Base-by-base conservation (phyloP, 2,888 invertebrate genomes). In the Nymphalis polychloros region DNA sequence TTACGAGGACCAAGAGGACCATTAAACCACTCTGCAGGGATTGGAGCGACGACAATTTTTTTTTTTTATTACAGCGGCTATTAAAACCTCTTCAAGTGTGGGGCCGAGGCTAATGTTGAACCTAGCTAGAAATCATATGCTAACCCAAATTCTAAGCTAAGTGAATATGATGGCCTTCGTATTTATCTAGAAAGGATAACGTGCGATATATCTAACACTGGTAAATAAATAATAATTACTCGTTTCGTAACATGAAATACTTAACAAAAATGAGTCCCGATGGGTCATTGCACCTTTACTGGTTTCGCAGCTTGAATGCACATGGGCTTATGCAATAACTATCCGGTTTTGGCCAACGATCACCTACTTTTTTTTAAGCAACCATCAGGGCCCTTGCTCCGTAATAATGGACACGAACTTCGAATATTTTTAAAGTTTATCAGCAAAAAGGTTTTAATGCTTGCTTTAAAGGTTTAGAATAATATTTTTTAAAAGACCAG, bases 281-380 rank as follows among this genome's bases (percentile, higher is more conserved):
- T 74, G 80, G 88, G 88, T 86, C 88, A 79, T 79, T 81, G 88
- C 77, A 82, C 88, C 76, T 68, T 73, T 74, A 78, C 79, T 77
- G 80, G 81, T 78, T 82, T 79, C 77, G 83, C 81, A 81, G 76
- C 78, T 79, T 72, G 79, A 79, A 78, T 78, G 82, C 82, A 83
- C 77, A 79, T 81, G 80, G 71, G 76, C 81, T 90, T 89, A 89
- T 87, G 89, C 84, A 90, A 90, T 84, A 78, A 75, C 77, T 73
- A 82, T 81, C 85, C 85, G 86, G 88, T 86, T 87, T 82, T 79
- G 79, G 78, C 66, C 75, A 77, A 73, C 72, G 72, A 64, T 71
- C 52, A 60, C 68, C 61, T 61, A 63, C 35, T 69, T 76, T 72
- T 71, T 70, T 64, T 71, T 63, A 69, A 57, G 53, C 57, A 68